These are phyloP conservation scores for Plebejus anna DNA, from an alignment of 2,888 invertebrate genomes.

Conservation along the genomic window DNA sequence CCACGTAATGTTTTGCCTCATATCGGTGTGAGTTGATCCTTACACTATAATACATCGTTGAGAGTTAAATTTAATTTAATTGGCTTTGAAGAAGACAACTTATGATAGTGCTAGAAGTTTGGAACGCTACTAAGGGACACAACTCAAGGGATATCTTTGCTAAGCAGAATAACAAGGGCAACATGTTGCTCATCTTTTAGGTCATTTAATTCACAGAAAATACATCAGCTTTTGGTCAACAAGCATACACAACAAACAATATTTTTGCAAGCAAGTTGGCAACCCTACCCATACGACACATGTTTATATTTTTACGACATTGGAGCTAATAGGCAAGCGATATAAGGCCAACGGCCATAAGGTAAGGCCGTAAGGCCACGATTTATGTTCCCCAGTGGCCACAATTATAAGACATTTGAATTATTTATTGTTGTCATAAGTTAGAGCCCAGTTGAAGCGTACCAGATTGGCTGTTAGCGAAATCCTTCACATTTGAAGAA, in stretches of 20 bases:
- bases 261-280: not conserved
- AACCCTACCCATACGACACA: not conserved
- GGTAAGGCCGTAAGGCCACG: not conserved
- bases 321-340: conserved; percentile 5
- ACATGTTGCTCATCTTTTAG: too few species aligned
- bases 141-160: too few species aligned
- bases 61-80: too few species aligned
- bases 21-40: too few species aligned
- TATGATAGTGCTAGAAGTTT: too few species aligned
- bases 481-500: conserved; percentile 3
- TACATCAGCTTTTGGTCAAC: too few species aligned
- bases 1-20: too few species aligned
- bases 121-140: too few species aligned
- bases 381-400: conserved; percentile 10
- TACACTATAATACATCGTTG: too few species aligned
- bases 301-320: conserved; percentile 16
- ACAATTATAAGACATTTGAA: conserved; percentile 15
- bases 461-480: not conserved
- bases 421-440: conserved; percentile 15
- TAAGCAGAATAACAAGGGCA: too few species aligned
- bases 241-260: not conserved
- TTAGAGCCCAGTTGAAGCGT: conserved; percentile 7
- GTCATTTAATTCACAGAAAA: too few species aligned
- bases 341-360: conserved; percentile 17
- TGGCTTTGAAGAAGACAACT: too few species aligned